Base-by-base conservation (phyloP, 92 coral and sea anemone species). In the Epizoanthus ramosus region DNA sequence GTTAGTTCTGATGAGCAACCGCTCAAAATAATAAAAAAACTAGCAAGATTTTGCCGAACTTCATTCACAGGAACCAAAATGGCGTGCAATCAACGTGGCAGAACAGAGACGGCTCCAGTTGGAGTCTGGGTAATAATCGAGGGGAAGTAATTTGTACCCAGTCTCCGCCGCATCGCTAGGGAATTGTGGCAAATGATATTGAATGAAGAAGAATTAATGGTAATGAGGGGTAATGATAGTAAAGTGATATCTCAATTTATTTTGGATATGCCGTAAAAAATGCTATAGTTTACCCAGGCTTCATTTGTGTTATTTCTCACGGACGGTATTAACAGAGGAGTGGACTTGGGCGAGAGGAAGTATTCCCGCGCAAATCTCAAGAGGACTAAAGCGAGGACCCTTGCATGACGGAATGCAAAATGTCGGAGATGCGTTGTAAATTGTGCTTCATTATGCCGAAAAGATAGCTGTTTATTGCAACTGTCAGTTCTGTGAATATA, bases 71-170 rank as follows among this genome's bases (percentile, higher is more conserved):
- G 66, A 87, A 37, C 12, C 89, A 93, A 90, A 76, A 93, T 93
- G 94, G 94, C 97, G 90, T 88, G 75, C 57, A 69, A 90, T 75
- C 89, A 90, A 91, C 94, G 93, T 91, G 97, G 94, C 93, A 85
- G 69, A 80, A 74, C 23, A 14, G 22, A 64, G 50, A 41, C 75
- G 85, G 22, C 79, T 77, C 53, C 80, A 85, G 53, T 70, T 12
- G 79, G 45, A 68, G 66, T 57, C 57, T 91, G 96, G 94, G 89
- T 33, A 47, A 37, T 8, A 61, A 77, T 2, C 8, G 4, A 75
- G 18, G n/a, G 5, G 39, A 61, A 16, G 19, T 0, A 18, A n/a
- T n/a, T n/a, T n/a, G n/a, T n/a, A 2, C 70, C 82, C 58, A 61
- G 82, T 61, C 81, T 39, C 43, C 81, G 1, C 52, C 52, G 52